phyloP scores from a whole-genome alignment of 1,140 invertebrate genomes.

The Nebria ingens region DNA sequence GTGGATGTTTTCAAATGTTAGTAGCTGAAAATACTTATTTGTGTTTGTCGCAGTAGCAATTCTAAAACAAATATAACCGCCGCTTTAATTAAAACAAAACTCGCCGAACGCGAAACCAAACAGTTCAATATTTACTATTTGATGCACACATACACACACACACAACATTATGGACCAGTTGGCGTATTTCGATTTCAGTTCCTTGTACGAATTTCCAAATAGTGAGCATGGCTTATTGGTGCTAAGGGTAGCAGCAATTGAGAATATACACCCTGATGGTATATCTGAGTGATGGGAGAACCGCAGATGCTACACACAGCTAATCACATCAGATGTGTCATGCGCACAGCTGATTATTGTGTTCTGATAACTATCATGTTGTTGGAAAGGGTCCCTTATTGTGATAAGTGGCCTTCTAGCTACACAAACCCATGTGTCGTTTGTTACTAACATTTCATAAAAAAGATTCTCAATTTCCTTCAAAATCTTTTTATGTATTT shows the following conservation, averaged over 20 bases:
- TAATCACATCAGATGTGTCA: constrained; percentile 17
- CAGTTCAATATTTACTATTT: neutral
- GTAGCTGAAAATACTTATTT: neutral
- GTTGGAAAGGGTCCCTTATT: too few species aligned
- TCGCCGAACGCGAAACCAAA: neutral
- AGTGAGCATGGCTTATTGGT: too few species aligned
- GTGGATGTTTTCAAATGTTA: neutral
- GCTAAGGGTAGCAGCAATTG: too few species aligned
- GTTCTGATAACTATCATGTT: neutral
- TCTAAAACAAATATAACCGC: neutral
- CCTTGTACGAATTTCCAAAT: too few species aligned
- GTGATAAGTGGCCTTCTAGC: too few species aligned
- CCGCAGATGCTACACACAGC: constrained; percentile 15
- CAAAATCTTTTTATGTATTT: too few species aligned
- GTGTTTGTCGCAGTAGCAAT: neutral
- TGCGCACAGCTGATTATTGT: constrained; percentile 11
- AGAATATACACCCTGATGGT: neutral
- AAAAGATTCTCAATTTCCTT: too few species aligned
- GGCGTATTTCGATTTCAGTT: too few species aligned
- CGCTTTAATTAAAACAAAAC: neutral
- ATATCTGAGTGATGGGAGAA: neutral
- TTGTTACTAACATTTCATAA: too few species aligned
- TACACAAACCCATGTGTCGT: too few species aligned
- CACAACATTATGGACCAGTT: neutral
- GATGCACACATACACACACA: too few species aligned